A percentile compares a stretch with the other conserved stretches of the same genome.
phyloP scores from a whole-genome alignment of 2,888 invertebrate species.

The Cheilosia pagana region DNA sequence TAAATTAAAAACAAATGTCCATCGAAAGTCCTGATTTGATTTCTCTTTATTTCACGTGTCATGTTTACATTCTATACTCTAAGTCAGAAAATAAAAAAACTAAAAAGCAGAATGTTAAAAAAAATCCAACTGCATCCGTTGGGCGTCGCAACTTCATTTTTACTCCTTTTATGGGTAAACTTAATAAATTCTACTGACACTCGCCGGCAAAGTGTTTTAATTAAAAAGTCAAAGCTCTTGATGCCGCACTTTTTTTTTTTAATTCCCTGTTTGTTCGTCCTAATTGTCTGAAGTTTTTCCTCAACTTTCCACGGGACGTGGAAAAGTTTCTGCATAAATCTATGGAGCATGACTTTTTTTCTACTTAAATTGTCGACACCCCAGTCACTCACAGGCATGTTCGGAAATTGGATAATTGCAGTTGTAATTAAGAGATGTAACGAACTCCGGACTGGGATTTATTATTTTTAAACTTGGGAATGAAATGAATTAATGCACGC shows the following conservation, averaged over 20 bases:
- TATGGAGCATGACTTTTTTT: neutral
- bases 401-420: slow-evolving; percentile 57
- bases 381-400: slow-evolving; percentile 23
- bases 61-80: no score
- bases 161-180: neutral
- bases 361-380: neutral
- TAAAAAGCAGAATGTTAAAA: neutral
- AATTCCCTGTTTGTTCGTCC: slow-evolving; percentile 9
- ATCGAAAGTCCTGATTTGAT: no score
- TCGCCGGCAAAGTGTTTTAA: slow-evolving; percentile 26
- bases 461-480: neutral
- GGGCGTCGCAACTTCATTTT: neutral
- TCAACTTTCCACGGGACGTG: neutral
- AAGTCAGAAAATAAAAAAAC: neutral
- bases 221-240: slow-evolving; percentile 41
- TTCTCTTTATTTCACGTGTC: no score
- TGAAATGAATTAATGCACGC: neutral
- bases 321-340: neutral
- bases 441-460: slow-evolving; percentile 11
- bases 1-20: no score
- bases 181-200: neutral
- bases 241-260: slow-evolving; percentile 1
- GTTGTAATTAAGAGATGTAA: slow-evolving; percentile 51
- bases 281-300: slow-evolving; percentile 33
- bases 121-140: neutral